Evolutionary conservation across 2,888 invertebrate genomes (phyloP), one percentile per base, ranked within the genome.

Genomic region (Schizaphis graminum): DNA sequence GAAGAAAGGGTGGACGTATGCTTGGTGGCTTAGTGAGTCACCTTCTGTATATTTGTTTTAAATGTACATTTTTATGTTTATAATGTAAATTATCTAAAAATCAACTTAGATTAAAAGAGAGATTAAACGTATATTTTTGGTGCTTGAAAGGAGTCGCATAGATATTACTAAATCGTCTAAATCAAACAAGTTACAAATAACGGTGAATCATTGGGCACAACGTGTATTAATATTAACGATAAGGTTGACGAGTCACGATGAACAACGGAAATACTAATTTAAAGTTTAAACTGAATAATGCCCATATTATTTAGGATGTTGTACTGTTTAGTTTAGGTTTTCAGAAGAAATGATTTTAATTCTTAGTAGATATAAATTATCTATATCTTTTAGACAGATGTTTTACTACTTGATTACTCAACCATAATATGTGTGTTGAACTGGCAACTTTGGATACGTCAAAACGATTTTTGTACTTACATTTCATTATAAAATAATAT

Each of bases 231-330:
- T 41, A 57, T 47, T 11, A 47, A 47, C 61, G 92, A 87, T 92
- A 44, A 13, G 92, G 49, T 87, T 57, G 86, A 92, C 44, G 61
- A 87, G 26, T 61, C 24, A 86, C 35, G 67, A 87, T 41, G 41
- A 56, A 44, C 57, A 57, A 91, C 85, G 85, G 85, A 85, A 57
- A 91, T 91, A 44, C 44, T n/a, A 44, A 91, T 91, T 91, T 85
- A 85, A 57, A 44, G 85, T 91, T 91, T 85, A 85, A 85, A n/a
- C 85, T 0, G 56, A 41, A 24, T 35, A 35, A 35, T 53, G 26
- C 10, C 21, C 67, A 28, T 5, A 10, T 67, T 11, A 10, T 67
- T 16, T 24, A 67, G 53, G 16, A 91, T 84, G 53, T 53, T 35
- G 10, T 67, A 21, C 35, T 89, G 57, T 91, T 49, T 26, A n/a